A percentile compares a stretch with the other conserved stretches of the same genome.
phyloP scores from a whole-genome alignment of 2,113 vertebrate species.

The Zapornia atra region DNA sequence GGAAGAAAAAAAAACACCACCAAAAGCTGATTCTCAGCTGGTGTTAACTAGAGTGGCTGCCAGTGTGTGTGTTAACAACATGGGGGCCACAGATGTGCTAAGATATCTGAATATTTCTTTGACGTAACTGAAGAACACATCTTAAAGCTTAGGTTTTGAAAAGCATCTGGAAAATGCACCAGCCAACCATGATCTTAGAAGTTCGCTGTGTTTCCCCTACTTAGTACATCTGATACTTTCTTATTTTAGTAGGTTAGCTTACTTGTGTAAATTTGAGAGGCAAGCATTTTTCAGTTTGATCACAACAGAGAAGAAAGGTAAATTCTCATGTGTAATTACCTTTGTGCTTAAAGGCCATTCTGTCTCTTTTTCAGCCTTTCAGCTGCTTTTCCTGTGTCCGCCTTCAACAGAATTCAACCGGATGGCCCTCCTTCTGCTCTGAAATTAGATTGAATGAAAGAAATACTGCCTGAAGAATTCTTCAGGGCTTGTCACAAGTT shows the following conservation, averaged over 20 bases:
- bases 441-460: not conserved
- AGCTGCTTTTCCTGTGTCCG: not conserved
- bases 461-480: not conserved
- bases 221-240: not conserved
- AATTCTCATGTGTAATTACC: not conserved
- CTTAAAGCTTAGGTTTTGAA: not conserved
- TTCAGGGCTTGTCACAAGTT: not conserved
- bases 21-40: constrained; percentile 5
- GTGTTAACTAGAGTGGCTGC: not conserved
- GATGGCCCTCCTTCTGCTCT: not conserved
- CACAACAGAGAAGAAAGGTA: not conserved
- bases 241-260: not conserved
- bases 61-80: not conserved
- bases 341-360: not conserved
- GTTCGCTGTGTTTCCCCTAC: not conserved
- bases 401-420: not conserved
- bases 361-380: not conserved
- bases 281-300: not conserved
- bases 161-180: not conserved
- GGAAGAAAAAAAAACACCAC: not conserved
- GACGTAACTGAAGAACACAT: not conserved
- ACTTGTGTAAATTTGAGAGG: not conserved
- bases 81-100: not conserved
- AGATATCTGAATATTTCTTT: not conserved
- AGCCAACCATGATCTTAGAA: not conserved